Base-by-base conservation (phyloP, 2,888 invertebrate species). In the Megaustenia siamemsis region DNA sequence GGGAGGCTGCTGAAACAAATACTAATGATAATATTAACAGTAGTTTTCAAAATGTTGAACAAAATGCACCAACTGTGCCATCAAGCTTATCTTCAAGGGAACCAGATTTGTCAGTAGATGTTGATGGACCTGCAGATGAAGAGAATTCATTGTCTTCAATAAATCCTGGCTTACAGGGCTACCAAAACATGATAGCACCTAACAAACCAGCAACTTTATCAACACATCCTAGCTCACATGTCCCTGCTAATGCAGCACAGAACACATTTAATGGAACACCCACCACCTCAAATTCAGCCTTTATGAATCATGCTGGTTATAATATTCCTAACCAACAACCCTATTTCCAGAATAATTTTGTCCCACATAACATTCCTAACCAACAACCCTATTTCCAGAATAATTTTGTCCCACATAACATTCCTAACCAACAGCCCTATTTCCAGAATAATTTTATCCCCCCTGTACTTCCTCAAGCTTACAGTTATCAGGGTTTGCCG, bases 111-210 rank as follows among this genome's bases (percentile, higher is more conserved):
- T 73, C 73, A 38, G n/a, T 77, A 24, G 76, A 15, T 40, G 38
- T 60, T 32, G 76, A 77, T 77, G 76, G 76, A 24, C 76, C 76
- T 77, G n/a, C n/a, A 45, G 15, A 76, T 76, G 56, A 32, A 49
- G 75, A 75, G 18, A 15, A 12, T 15, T 15, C 49, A 49, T 49
- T 6, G 2, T 1, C 28, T 12, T 40, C 60, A n/a, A 1, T 24
- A 4, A 60, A n/a, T 60, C 38, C 6, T 24, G 60, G 18, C 56
- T 12, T 10, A n/a, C 10, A 3, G 0, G 21, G 21, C 5, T 49
- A 1, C 28, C 24, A 75, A 35, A 18, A n/a, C 38, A 77, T 21
- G n/a, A 24, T 28, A 4, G 24, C 24, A 38, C n/a, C 76, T 0
- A 43, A 12, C n/a, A 38, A 38, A 24, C 24, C 32, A 4, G 24